Evolutionary conservation across 2,797 vertebrate species (phyloP).

Genomic region (Sebastiscus tertius): DNA sequence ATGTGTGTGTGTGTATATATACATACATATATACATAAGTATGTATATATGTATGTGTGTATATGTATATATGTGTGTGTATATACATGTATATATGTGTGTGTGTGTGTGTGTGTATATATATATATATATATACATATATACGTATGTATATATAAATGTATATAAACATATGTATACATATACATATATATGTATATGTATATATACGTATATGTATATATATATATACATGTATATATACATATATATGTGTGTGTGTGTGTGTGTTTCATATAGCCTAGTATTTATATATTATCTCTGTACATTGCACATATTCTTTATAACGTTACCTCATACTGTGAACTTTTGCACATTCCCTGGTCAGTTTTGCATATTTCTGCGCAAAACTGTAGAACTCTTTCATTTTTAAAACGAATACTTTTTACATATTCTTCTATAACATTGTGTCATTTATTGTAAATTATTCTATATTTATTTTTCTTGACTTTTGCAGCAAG

Average conservation of each 20-base stretch:
- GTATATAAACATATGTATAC: fast-evolving
- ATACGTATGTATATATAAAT: fast-evolving
- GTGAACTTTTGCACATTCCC: not conserved
- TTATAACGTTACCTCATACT: not conserved
- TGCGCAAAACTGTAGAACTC: not conserved
- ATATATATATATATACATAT: fast-evolving
- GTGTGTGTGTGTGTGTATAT: fast-evolving
- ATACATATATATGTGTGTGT: too few relatives aligned
- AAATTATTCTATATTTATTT: not conserved
- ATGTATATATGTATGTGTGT: too few relatives aligned
- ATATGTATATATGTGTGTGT: fast-evolving
- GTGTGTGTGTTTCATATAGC: too few relatives aligned
- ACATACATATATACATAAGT: too few relatives aligned
- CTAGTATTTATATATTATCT: not conserved
- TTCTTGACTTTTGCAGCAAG: not conserved
- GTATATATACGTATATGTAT: fast-evolving
- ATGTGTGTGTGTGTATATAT: too few relatives aligned
- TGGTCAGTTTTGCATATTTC: not conserved
- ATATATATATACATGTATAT: fast-evolving
- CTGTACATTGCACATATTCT: not conserved
- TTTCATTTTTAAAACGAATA: not conserved
- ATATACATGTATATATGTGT: too few relatives aligned
- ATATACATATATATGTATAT: fast-evolving
- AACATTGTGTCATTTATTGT: not conserved
- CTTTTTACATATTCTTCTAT: too few relatives aligned